Evolutionary conservation across 2,797 vertebrate genomes (phyloP).

Genomic region (Pachyuromys duprasi): DNA sequence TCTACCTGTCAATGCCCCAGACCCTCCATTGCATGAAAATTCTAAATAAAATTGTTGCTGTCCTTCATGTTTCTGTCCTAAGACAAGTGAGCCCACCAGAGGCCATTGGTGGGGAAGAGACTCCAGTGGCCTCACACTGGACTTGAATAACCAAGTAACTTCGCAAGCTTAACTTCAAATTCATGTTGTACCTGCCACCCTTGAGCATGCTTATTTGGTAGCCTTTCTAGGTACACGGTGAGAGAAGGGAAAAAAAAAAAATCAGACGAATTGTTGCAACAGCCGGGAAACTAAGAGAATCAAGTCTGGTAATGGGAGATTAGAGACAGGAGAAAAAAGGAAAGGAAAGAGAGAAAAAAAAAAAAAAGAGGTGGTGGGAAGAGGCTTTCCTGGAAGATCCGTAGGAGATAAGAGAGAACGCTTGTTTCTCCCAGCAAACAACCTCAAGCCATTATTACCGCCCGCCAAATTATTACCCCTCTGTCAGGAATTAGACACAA

Average conservation of each 20-base stretch:
- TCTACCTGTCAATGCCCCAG: not conserved
- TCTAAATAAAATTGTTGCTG: not conserved
- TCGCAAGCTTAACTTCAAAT: not conserved
- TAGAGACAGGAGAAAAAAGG: not conserved
- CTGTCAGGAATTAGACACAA: constrained; percentile 82
- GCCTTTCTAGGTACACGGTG: not conserved
- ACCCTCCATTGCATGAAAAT: not conserved
- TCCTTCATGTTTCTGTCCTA: not conserved
- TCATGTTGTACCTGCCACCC: not conserved
- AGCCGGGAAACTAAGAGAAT: not conserved
- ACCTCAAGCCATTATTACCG: constrained; percentile 75
- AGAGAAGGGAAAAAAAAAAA: not conserved
- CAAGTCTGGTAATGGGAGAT: constrained; percentile 12
- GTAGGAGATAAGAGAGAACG: constrained; percentile 65
- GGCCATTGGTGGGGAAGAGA: not conserved
- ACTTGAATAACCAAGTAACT: not conserved
- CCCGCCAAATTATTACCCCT: constrained; percentile 78
- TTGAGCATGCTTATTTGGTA: not conserved
- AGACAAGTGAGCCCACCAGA: not conserved
- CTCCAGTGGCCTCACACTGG: not conserved
- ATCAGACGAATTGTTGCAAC: not conserved
- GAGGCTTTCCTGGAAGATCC: constrained; percentile 25
- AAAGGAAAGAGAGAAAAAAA: not conserved
- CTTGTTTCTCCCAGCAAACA: constrained; percentile 69
- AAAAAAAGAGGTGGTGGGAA: fast-evolving